Base-by-base conservation (phyloP, 2,113 vertebrate species). In the Alethe castanea region DNA sequence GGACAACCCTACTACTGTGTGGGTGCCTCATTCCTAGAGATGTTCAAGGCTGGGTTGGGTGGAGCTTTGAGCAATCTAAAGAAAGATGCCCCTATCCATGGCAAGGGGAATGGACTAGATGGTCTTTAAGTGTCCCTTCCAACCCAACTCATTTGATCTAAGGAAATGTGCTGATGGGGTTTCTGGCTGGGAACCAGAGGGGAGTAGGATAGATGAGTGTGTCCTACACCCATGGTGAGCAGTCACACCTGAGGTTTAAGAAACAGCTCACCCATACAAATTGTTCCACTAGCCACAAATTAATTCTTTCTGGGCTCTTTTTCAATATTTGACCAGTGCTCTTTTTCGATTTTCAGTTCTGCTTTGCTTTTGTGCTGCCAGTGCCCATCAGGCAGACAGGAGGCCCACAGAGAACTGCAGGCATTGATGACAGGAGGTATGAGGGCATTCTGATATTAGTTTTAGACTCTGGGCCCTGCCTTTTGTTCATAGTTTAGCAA, bases 401-500 rank as follows among this genome's bases (percentile, higher is more conserved):
- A 72, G 64, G 44, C 11, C 54, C 12, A 8, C 42, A 33, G 70
- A 62, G 48, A 67, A n/a, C 36, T n/a, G 8, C 4, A 26, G n/a
- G 24, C 53, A 66, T 7, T 2, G 2, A 36, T 19, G 42, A 19
- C 28, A 20, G 48, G n/a, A 69, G 52, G 8, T 26, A 5, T 10
- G 7, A 35, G 33, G 33, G 18, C 26, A 36, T 36, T 84, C 56
- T 79, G 70, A 4, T 19, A 22, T 10, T 83, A 45, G 26, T 42
- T 66, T n/a, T 57, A 57, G 26, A 15, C 8, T 73, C 60, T 5
- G 6, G 40, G 36, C 23, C 45, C 28, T 61, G 91, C 22, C 29
- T 69, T 54, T 47, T 47, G 16, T 79, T 88, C 44, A 48, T 53
- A 59, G 38, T 56, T 93, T 17, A 92, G 72, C 82, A 92, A 76